Conservation (phyloP, 30 jellyfish, hydroid and myxozoan genomes). For the Sanderia malayensis region DNA sequence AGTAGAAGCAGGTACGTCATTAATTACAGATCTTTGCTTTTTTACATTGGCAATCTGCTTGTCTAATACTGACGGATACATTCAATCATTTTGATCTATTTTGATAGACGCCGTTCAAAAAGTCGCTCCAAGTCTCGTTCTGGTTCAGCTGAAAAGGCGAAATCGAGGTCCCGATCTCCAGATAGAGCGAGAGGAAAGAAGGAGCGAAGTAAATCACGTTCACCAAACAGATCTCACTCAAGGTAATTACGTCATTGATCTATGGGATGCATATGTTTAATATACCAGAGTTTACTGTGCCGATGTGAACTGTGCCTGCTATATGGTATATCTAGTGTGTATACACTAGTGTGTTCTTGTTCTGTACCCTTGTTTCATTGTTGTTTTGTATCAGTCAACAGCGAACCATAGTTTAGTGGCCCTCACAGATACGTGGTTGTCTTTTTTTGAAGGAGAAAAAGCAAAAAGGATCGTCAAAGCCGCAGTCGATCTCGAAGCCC, state of each 20-base stretch:
- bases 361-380: not conserved
- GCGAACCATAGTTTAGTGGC: not conserved
- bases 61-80: not conserved
- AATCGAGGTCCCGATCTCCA: conserved; percentile 49
- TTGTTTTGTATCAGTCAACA: not conserved
- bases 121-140: conserved; percentile 48
- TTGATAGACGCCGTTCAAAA: conserved; percentile 4
- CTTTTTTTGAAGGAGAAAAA: conserved; percentile 41
- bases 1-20: not conserved
- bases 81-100: not conserved
- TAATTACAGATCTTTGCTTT: too few species aligned
- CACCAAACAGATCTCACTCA: conserved; percentile 34
- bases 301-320: not conserved
- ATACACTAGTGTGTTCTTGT: not conserved
- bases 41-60: not conserved
- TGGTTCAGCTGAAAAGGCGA: conserved; percentile 39
- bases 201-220: conserved; percentile 21
- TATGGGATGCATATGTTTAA: not conserved
- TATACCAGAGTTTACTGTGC: not conserved
- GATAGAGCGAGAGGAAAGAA: conserved; percentile 15
- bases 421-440: too few species aligned
- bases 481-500: conserved; percentile 41
- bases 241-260: not conserved
- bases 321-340: not conserved
- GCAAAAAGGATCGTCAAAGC: conserved; percentile 44